Evolutionary conservation across 2,113 vertebrate genomes (phyloP), one percentile per base, ranked within the genome.

Genomic region (Amphiprion ocellaris): DNA sequence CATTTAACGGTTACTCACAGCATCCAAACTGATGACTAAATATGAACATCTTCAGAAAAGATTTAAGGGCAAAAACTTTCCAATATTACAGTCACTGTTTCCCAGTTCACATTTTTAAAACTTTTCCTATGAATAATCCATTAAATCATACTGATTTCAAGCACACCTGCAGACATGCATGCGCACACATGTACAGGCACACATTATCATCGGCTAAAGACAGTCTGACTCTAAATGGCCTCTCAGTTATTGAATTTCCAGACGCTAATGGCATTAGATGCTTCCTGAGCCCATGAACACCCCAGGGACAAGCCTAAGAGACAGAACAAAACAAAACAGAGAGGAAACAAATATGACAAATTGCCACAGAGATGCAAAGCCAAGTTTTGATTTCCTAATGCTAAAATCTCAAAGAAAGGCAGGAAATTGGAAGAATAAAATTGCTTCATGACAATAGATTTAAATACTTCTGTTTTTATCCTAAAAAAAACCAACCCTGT

Each of bases 191-290:
- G 21, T n/a, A 17, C 4, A 63, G 26, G 10, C 16, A 37, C 66
- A 72, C 73, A 88, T 84, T 79, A 73, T 54, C 3, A 10, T 67
- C 81, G 58, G 0, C 79, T 53, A 24, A 73, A 83, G 71, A 87
- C 12, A 23, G 11, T 30, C 68, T 56, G 50, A 41, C 56, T 74
- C 80, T 68, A 74, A 88, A 90, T 89, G 75, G 79, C 70, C 83
- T 66, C 65, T 84, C 47, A 46, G 68, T 93, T 88, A 91, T 92
- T 89, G 86, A 80, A 39, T 93, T 87, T 47, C 39, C 47, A 28
- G 79, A 76, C 7, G 30, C 30, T 93, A 92, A 92, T 92, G 78
- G 65, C 72, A 89, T 92, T 84, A 91, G 67, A 59, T 37, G 76
- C 59, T 86, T 76, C 79, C 85, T 63, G 79, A 69, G 63, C 60